Evolutionary conservation across 2,797 vertebrate species (phyloP).

Genomic region (Triplophysa bombifrons): DNA sequence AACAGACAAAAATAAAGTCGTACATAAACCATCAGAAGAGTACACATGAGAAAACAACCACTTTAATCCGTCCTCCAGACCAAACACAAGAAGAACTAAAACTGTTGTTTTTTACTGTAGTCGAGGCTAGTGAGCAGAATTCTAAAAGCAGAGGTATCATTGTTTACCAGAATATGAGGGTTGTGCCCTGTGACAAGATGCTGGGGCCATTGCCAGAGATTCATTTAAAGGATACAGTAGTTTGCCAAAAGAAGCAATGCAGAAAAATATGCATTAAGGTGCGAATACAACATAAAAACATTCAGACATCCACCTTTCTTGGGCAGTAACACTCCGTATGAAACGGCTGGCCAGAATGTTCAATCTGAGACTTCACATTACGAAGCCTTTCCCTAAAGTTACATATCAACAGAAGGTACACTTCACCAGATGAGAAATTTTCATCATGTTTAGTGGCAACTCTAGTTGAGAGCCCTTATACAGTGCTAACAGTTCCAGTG

Average conservation of each 20-base stretch:
- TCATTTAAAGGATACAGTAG: constrained; percentile 29
- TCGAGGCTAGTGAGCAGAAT: constrained; percentile 5
- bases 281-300: constrained; percentile 11
- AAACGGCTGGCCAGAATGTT: not conserved
- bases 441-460: constrained; percentile 1
- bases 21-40: constrained; percentile 27
- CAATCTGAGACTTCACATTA: not conserved
- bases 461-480: constrained; percentile 5
- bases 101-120: not conserved
- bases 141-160: constrained; percentile 15
- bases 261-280: constrained; percentile 15
- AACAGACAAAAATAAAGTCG: not conserved
- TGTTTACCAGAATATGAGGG: constrained; percentile 5
- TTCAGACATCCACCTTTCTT: not conserved
- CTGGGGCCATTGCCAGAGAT: constrained; percentile 7
- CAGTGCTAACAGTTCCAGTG: not conserved
- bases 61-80: not conserved
- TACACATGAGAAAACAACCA: not conserved
- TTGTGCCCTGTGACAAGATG: constrained; percentile 3
- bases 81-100: constrained; percentile 12
- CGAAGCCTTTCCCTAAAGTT: not conserved
- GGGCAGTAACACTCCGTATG: not conserved
- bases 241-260: constrained; percentile 17
- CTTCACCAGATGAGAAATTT: not conserved
- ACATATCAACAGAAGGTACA: constrained; percentile 1